Evolutionary conservation across 2,888 invertebrate genomes (phyloP).

Genomic region (Gymnocheta viridis): DNA sequence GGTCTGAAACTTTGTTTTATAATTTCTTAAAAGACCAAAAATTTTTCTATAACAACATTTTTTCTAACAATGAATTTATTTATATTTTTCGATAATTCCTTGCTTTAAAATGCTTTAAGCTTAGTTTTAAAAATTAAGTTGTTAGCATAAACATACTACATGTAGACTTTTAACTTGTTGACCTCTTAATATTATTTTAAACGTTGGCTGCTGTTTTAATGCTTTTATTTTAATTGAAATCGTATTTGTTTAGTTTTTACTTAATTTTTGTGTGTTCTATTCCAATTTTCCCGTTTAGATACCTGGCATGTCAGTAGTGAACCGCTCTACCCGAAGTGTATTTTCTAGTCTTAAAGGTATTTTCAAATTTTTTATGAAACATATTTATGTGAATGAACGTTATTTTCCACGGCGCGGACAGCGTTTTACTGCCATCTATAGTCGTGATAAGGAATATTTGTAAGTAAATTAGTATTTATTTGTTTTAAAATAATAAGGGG

Average conservation of each 20-base stretch:
- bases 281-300: conserved; percentile 74
- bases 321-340: conserved; percentile 82
- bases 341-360: conserved; percentile 78
- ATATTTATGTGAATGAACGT: conserved; percentile 85
- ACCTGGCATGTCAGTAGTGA: conserved; percentile 85
- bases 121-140: neutral
- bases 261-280: conserved; percentile 12
- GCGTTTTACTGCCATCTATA: conserved; percentile 93
- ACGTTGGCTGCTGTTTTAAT: neutral
- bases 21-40: conserved; percentile 41
- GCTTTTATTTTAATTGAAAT: neutral
- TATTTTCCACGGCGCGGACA: conserved; percentile 90
- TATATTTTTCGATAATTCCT: neutral
- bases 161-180: neutral
- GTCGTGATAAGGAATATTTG: conserved; percentile 95
- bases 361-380: conserved; percentile 76
- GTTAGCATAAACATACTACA: too few species aligned
- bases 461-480: conserved; percentile 83
- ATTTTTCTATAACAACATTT: conserved; percentile 40
- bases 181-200: neutral
- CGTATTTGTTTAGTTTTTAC: neutral
- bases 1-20: conserved; percentile 81
- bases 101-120: conserved; percentile 2
- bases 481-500: neutral
- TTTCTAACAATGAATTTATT: neutral